A percentile compares a stretch with the other conserved stretches of the same genome.
phyloP scores from a whole-genome alignment of 2,797 vertebrate genomes.

The Anolis apletophallus region DNA sequence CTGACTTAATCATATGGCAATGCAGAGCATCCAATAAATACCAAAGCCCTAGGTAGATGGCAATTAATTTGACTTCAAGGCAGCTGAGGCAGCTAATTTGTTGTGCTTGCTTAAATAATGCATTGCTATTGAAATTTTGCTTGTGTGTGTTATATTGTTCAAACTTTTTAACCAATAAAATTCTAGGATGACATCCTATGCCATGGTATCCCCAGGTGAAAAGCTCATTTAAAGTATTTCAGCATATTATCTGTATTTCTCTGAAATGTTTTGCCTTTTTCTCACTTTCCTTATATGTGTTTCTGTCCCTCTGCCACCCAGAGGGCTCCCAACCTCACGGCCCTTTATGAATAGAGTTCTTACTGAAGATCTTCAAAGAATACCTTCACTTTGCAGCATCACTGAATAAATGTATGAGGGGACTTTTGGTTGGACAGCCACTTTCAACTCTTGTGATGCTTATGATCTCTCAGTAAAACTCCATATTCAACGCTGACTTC shows the following conservation, averaged over 20 bases:
- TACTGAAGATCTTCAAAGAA: not conserved
- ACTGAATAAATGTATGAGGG: not conserved
- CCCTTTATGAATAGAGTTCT: not conserved
- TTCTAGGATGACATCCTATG: not conserved
- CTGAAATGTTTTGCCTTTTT: not conserved
- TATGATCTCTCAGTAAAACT: not conserved
- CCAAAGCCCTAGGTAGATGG: not conserved
- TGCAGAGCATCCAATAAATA: constrained; percentile 20
- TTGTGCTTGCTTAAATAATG: constrained; percentile 27
- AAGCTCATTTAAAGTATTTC: not conserved
- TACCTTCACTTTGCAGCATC: not conserved
- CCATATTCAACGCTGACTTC: not conserved
- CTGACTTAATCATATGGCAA: constrained; percentile 26
- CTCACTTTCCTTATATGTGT: not conserved
- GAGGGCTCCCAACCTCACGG: not conserved
- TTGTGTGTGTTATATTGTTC: not conserved
- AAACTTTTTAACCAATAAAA: not conserved
- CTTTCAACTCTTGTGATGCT: not conserved
- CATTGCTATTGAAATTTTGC: constrained; percentile 9
- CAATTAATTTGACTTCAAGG: constrained; percentile 25
- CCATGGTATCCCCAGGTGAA: not conserved
- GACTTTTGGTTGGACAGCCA: not conserved
- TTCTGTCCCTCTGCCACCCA: not conserved
- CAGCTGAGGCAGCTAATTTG: constrained; percentile 22
- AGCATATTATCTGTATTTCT: not conserved